phyloP scores from a whole-genome alignment of 1,140 invertebrate genomes.

The Neotoxoptera formosana region DNA sequence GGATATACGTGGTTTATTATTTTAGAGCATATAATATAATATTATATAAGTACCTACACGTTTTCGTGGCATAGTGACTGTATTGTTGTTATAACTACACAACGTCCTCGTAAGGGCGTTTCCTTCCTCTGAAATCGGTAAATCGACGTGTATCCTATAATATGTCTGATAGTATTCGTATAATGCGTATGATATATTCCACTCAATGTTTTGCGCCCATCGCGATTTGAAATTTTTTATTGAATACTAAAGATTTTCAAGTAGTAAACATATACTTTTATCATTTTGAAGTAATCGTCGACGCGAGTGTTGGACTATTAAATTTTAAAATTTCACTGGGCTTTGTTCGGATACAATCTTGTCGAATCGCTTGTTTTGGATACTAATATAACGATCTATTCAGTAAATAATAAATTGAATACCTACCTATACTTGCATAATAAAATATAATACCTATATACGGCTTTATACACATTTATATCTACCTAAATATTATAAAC shows the following conservation, averaged over 20 bases:
- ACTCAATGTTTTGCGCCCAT: background rate
- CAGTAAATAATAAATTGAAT: background rate
- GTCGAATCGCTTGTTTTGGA: background rate
- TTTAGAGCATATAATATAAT: background rate
- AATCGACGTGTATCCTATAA: constrained; percentile 3
- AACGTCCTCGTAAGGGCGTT: background rate
- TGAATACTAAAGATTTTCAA: background rate
- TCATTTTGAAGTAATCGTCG: background rate
- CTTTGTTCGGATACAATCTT: background rate
- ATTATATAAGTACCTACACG: background rate
- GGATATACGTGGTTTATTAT: background rate
- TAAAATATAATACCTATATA: background rate
- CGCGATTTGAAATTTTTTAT: background rate
- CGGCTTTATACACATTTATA: too few species aligned
- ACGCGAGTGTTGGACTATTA: background rate
- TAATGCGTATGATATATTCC: background rate
- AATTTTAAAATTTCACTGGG: background rate
- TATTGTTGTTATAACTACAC: background rate
- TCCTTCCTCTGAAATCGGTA: background rate
- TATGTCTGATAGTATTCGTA: background rate
- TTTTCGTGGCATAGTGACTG: background rate
- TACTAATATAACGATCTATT: background rate
- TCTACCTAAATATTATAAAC: background rate
- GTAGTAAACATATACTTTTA: background rate
- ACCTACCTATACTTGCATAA: background rate